A percentile compares a stretch with the other conserved stretches of the same genome.
These are phyloP conservation scores for Odontesthes bonariensis DNA, from an alignment of 2,113 vertebrate species.

Conservation along the genomic window DNA sequence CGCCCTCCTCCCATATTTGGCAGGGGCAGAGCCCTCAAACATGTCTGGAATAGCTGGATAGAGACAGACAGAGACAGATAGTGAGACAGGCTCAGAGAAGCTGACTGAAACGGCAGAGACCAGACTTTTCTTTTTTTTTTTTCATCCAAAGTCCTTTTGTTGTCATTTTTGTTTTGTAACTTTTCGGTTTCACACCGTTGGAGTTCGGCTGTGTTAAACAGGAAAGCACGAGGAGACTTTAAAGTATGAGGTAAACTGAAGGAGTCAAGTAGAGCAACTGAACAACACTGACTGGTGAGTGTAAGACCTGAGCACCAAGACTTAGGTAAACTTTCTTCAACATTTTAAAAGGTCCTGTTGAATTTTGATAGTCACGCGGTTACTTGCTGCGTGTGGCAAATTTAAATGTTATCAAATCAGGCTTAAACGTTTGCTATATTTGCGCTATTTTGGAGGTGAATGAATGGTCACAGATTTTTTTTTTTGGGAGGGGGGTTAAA, in stretches of 20 bases:
- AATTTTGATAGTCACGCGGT: not conserved
- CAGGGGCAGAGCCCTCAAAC: conserved; percentile 69
- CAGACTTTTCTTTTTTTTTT: not conserved
- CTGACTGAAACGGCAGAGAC: conserved; percentile 15
- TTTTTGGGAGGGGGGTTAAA: not conserved
- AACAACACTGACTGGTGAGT: conserved; percentile 54
- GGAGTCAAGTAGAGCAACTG: conserved; percentile 3
- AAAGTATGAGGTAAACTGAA: not conserved
- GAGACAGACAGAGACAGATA: conserved; percentile 65
- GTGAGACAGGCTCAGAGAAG: conserved; percentile 37
- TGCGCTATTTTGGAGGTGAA: not conserved
- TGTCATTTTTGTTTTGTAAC: no score
- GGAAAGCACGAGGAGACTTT: not conserved
- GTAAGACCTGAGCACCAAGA: not conserved
- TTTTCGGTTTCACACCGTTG: not conserved
- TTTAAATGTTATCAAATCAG: not conserved
- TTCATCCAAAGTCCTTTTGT: no score
- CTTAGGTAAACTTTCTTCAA: not conserved
- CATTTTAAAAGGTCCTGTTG: not conserved
- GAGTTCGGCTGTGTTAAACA: not conserved
- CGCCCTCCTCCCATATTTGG: conserved; percentile 83
- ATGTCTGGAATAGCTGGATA: conserved; percentile 81
- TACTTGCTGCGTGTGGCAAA: not conserved
- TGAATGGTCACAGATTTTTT: not conserved
- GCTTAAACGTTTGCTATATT: no score